A percentile compares a stretch with the other conserved stretches of the same genome.
phyloP scores from a whole-genome alignment of 2,888 invertebrate species.

The Aporophyla nigra region DNA sequence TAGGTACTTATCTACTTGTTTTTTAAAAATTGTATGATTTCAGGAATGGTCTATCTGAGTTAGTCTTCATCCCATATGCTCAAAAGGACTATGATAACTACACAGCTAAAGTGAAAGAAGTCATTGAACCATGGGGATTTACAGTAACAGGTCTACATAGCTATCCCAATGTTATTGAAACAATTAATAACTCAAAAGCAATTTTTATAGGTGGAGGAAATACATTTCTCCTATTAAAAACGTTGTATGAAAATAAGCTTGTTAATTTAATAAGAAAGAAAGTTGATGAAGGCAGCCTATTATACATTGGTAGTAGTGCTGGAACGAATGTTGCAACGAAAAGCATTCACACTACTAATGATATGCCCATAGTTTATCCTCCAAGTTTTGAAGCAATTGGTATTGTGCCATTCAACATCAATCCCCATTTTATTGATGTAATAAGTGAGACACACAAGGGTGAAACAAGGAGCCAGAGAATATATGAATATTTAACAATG shows the following conservation, averaged over 20 bases:
- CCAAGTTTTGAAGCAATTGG: conserved; percentile 93
- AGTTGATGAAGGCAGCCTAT: conserved; percentile 92
- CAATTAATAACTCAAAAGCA: conserved; percentile 92
- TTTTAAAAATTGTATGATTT: conserved; percentile 67
- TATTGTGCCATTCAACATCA: conserved; percentile 95
- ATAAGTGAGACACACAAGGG: conserved; percentile 93
- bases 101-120: conserved; percentile 90
- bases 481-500: conserved; percentile 92
- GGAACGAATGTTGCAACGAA: conserved; percentile 96
- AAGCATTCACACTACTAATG: conserved; percentile 96
- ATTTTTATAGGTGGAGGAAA: conserved; percentile 96
- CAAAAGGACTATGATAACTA: conserved; percentile 92
- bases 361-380: conserved; percentile 96
- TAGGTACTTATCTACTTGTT: background rate
- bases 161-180: conserved; percentile 88
- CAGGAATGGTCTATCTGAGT: conserved; percentile 92
- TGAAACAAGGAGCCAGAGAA: conserved; percentile 94
- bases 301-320: conserved; percentile 95
- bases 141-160: conserved; percentile 93
- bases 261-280: conserved; percentile 92
- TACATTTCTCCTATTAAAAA: conserved; percentile 94
- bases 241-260: conserved; percentile 93
- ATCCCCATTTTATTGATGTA: conserved; percentile 95
- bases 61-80: conserved; percentile 95
- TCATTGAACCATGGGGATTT: conserved; percentile 92